A percentile compares a stretch with the other conserved stretches of the same genome.
Conservation (phyloP, 2,113 vertebrate species). For the Mola mola region DNA sequence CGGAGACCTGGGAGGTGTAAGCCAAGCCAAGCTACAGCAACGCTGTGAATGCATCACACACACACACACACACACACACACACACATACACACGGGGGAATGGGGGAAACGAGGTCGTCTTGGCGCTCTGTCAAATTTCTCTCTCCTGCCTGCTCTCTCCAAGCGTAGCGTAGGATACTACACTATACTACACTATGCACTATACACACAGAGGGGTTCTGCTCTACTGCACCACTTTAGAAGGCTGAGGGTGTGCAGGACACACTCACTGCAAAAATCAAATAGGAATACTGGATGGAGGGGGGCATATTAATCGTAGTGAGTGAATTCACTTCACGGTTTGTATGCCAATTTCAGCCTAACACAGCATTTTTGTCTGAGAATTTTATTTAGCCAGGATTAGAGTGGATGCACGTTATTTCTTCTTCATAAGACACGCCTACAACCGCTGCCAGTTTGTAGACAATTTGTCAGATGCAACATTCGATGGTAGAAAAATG, state of each 20-base stretch:
- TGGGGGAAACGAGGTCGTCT: constrained; percentile 73
- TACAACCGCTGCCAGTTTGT: constrained; percentile 21
- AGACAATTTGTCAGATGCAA: constrained; percentile 32
- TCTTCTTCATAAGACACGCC: not conserved
- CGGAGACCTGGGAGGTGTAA: constrained; percentile 63
- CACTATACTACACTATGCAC: constrained; percentile 51
- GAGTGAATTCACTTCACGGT: constrained; percentile 30
- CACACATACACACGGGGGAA: constrained; percentile 20
- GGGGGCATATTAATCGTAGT: constrained; percentile 24
- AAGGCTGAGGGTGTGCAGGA: constrained; percentile 42
- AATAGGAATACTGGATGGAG: constrained; percentile 31
- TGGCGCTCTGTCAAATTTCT: constrained; percentile 74
- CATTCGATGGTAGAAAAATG: not conserved
- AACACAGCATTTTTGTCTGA: not conserved
- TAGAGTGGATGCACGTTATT: too few relatives aligned
- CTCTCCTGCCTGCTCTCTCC: constrained; percentile 51
- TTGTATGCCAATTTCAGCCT: not conserved
- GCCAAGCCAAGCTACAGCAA: constrained; percentile 66
- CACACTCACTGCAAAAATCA: constrained; percentile 13
- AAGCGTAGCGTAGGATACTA: constrained; percentile 67
- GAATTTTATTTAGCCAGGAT: too few relatives aligned
- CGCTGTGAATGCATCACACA: constrained; percentile 66
- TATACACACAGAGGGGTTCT: constrained; percentile 52
- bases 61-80: constrained; percentile 28
- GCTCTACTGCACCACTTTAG: constrained; percentile 72